These are phyloP conservation scores for Mystacides longicornis DNA, from an alignment of 2,888 invertebrate species.

Conservation along the genomic window DNA sequence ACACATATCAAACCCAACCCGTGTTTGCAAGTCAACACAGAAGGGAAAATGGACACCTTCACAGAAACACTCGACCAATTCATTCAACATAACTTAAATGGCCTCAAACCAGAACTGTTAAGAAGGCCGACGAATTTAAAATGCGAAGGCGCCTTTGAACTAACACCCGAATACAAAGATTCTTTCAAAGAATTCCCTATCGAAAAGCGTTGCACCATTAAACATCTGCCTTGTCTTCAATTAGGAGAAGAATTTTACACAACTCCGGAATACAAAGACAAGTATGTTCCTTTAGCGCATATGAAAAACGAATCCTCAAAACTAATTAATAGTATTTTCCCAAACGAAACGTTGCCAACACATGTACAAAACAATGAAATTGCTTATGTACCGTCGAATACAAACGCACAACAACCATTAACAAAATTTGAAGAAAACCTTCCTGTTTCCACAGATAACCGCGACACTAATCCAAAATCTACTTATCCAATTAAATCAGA, in stretches of 20 bases:
- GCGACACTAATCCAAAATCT: conserved; percentile 15
- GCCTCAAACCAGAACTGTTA: conserved; percentile 29
- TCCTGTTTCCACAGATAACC: conserved; percentile 25
- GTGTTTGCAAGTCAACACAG: conserved; percentile 17
- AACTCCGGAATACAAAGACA: conserved; percentile 36
- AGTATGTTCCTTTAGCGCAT: conserved; percentile 28
- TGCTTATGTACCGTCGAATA: conserved; percentile 7
- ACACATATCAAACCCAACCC: conserved; percentile 34
- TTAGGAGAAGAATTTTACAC: conserved; percentile 33
- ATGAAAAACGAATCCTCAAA: conserved; percentile 19
- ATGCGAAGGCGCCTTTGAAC: conserved; percentile 36
- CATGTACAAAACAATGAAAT: conserved; percentile 1
- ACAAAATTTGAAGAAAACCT: conserved; percentile 22
- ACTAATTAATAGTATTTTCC: conserved; percentile 13
- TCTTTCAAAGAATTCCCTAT: conserved; percentile 30
- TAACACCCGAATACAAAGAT: conserved; percentile 32
- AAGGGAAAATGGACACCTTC: conserved; percentile 35
- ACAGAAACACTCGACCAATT: conserved; percentile 37
- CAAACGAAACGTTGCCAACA: conserved; percentile 9
- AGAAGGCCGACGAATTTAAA: conserved; percentile 34
- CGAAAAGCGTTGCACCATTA: conserved; percentile 25
- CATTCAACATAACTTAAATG: conserved; percentile 29
- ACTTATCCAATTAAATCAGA: conserved; percentile 16
- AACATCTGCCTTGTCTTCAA: conserved; percentile 30
- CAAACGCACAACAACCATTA: conserved; percentile 11